Conservation (phyloP, 2,113 vertebrate species). For the Falcunculus frontatus region DNA sequence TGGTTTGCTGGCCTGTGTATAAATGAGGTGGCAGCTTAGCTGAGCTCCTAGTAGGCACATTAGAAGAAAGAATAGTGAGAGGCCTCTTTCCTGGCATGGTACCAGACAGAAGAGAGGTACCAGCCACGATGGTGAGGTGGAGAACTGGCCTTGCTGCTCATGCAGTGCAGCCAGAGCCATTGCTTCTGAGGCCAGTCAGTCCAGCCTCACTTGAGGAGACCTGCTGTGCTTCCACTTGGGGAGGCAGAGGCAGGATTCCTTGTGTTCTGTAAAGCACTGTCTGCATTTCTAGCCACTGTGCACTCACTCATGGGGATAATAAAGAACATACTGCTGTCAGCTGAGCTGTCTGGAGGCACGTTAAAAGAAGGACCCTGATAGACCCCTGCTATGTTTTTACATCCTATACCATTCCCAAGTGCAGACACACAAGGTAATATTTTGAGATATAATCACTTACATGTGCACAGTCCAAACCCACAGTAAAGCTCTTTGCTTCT, state of each 20-base stretch:
- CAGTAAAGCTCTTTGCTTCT: not conserved
- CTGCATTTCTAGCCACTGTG: not conserved
- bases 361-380: not conserved
- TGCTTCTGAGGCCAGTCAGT: not conserved
- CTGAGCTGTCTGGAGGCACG: not conserved
- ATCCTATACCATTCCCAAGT: not conserved
- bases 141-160: not conserved
- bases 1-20: not conserved
- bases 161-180: not conserved
- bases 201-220: not conserved
- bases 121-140: not conserved
- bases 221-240: not conserved
- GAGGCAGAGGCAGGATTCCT: not conserved
- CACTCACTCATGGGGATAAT: not conserved
- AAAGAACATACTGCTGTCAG: not conserved
- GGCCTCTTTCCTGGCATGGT: not conserved
- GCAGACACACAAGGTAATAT: not conserved
- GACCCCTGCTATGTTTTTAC: not conserved
- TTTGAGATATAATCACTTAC: not conserved
- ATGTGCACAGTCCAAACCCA: not conserved
- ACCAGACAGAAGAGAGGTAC: not conserved
- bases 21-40: not conserved
- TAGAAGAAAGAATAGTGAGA: not conserved
- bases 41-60: not conserved
- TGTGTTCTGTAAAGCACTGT: not conserved